phyloP scores from a whole-genome alignment of 2,113 vertebrate species.

The Pungitius pungitius region DNA sequence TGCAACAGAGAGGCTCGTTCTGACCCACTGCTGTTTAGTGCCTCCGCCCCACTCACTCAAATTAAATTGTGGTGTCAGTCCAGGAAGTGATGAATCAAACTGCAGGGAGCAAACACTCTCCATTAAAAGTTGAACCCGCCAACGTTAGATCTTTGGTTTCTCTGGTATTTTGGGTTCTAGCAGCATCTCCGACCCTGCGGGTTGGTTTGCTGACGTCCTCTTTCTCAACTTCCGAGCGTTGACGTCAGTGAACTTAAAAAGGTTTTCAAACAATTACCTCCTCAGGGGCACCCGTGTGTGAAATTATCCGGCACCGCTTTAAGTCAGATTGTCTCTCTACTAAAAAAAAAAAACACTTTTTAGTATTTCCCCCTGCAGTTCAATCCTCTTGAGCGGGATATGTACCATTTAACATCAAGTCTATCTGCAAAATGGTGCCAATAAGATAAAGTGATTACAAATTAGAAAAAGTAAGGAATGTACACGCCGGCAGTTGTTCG shows the following conservation, averaged over 20 bases:
- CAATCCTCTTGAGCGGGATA: not conserved
- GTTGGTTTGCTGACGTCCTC: constrained; percentile 42
- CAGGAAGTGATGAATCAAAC: constrained; percentile 43
- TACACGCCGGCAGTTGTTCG: not conserved
- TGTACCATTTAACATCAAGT: not conserved
- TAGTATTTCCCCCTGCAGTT: constrained; percentile 36
- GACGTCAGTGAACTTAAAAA: constrained; percentile 51
- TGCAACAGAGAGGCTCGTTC: constrained; percentile 19
- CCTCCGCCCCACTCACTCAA: constrained; percentile 19
- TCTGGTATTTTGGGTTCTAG: not conserved
- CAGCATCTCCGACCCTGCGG: constrained; percentile 20
- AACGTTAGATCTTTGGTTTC: constrained; percentile 1
- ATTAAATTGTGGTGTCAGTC: constrained; percentile 41
- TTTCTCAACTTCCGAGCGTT: constrained; percentile 16
- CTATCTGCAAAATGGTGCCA: not conserved
- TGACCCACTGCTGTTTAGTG: constrained; percentile 8
- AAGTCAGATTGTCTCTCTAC: constrained; percentile 41
- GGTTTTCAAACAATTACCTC: constrained; percentile 57
- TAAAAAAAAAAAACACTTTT: constrained; percentile 54
- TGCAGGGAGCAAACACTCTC: constrained; percentile 29
- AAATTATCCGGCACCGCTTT: constrained; percentile 54
- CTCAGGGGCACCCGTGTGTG: constrained; percentile 60
- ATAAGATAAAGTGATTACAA: too few species aligned
- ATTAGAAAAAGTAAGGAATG: too few species aligned
- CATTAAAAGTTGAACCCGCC: constrained; percentile 30